A percentile compares a stretch with the other conserved stretches of the same genome.
These are phyloP conservation scores for Oncopodura yosiiana DNA, from an alignment of 1,140 invertebrate species.

Conservation along the genomic window DNA sequence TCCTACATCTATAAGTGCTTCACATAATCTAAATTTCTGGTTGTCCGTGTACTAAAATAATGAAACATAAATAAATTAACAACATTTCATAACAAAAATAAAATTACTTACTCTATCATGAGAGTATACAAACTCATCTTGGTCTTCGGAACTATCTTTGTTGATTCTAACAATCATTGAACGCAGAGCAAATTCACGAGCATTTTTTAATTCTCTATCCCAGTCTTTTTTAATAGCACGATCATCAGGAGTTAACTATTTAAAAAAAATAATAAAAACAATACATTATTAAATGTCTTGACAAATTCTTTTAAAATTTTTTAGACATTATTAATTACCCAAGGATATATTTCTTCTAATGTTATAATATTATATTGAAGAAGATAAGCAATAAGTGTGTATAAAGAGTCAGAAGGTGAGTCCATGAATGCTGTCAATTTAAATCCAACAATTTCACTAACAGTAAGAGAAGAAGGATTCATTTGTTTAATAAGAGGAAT, in stretches of 20 bases:
- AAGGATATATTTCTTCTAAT: constrained; percentile 79
- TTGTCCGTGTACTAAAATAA: constrained; percentile 60
- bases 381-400: constrained; percentile 78
- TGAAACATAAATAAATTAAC: constrained; percentile 13
- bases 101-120: constrained; percentile 41
- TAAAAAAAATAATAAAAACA: constrained; percentile 31
- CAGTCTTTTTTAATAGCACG: constrained; percentile 65
- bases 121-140: constrained; percentile 54
- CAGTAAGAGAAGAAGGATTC: constrained; percentile 69
- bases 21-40: constrained; percentile 87
- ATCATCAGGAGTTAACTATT: constrained; percentile 72
- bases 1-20: constrained; percentile 76
- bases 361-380: constrained; percentile 76
- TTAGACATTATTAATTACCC: constrained; percentile 52
- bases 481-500: constrained; percentile 73
- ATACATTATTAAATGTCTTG: constrained; percentile 15
- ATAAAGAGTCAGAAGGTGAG: constrained; percentile 67
- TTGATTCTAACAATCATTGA: constrained; percentile 75
- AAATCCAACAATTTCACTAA: constrained; percentile 89
- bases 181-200: constrained; percentile 76
- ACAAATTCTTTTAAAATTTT: constrained; percentile 22
- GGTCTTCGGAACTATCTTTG: constrained; percentile 59
- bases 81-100: background rate
- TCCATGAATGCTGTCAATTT: constrained; percentile 56
- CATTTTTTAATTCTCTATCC: constrained; percentile 70